These are phyloP conservation scores for Chaetodon trifascialis DNA, from an alignment of 2,113 vertebrate species.

Conservation along the genomic window DNA sequence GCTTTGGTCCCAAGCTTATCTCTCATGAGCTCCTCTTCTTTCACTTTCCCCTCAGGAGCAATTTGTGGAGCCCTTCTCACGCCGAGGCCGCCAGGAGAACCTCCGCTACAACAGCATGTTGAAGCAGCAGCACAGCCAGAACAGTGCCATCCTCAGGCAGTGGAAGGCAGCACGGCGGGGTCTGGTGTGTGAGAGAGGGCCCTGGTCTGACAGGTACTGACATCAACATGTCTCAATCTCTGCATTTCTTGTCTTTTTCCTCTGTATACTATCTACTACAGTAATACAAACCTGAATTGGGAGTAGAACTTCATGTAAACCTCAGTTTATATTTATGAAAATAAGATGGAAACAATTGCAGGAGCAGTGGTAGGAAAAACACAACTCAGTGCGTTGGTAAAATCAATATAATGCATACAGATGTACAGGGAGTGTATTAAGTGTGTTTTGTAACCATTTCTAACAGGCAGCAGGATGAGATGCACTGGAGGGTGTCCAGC, in stretches of 20 bases:
- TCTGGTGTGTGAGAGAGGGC: conserved; percentile 92
- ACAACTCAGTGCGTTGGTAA: not conserved
- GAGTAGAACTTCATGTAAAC: not conserved
- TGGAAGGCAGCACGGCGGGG: conserved; percentile 92
- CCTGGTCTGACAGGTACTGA: conserved; percentile 92
- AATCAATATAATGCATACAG: not conserved
- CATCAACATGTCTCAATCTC: not conserved
- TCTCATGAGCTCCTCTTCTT: not conserved
- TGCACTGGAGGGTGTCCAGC: conserved; percentile 94
- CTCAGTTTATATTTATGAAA: not conserved
- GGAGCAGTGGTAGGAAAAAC: not conserved
- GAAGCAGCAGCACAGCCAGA: conserved; percentile 92
- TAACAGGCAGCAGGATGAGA: conserved; percentile 85
- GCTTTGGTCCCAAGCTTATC: not conserved
- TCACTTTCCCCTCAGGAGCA: conserved; percentile 84
- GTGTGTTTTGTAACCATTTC: not conserved
- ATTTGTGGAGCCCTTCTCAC: conserved; percentile 94
- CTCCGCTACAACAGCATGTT: conserved; percentile 95
- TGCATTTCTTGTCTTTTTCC: not conserved
- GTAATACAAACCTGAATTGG: not conserved
- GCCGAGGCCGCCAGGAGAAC: conserved; percentile 94
- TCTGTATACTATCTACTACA: not conserved
- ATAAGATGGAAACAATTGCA: not conserved
- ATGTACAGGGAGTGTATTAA: not conserved
- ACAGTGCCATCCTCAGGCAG: conserved; percentile 87